phyloP scores from a whole-genome alignment of 2,113 vertebrate genomes.

The Aleadryas rufinucha region DNA sequence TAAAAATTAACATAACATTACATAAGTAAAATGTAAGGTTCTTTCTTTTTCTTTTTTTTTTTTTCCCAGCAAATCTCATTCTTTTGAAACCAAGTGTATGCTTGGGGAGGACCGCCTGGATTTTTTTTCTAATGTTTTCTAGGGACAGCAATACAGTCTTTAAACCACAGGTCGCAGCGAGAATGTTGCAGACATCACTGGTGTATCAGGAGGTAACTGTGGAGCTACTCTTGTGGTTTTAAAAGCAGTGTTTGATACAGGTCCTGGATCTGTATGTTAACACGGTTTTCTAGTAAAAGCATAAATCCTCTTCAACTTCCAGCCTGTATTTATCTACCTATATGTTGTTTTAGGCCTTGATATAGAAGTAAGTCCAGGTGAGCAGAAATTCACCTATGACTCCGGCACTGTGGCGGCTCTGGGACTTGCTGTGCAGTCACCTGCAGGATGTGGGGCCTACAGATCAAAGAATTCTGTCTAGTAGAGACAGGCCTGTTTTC shows the following conservation, averaged over 20 bases:
- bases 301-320: background rate
- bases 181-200: background rate
- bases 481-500: background rate
- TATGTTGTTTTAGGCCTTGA: background rate
- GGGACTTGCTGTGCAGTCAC: background rate
- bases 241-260: background rate
- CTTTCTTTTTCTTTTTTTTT: rapidly evolving
- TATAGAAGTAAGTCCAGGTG: background rate
- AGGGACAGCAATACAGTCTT: background rate
- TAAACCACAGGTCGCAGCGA: background rate
- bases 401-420: rapidly evolving
- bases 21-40: background rate
- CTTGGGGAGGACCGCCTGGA: background rate
- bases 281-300: background rate
- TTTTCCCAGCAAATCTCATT: background rate
- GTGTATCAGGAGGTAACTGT: background rate
- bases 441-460: background rate
- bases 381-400: background rate
- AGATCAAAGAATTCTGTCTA: background rate
- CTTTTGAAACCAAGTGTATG: background rate
- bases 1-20: background rate
- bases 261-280: background rate
- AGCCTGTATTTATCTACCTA: background rate
- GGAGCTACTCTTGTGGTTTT: background rate
- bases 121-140: background rate